Conservation (phyloP, 2,113 vertebrate genomes). For the Junco hyemalis region DNA sequence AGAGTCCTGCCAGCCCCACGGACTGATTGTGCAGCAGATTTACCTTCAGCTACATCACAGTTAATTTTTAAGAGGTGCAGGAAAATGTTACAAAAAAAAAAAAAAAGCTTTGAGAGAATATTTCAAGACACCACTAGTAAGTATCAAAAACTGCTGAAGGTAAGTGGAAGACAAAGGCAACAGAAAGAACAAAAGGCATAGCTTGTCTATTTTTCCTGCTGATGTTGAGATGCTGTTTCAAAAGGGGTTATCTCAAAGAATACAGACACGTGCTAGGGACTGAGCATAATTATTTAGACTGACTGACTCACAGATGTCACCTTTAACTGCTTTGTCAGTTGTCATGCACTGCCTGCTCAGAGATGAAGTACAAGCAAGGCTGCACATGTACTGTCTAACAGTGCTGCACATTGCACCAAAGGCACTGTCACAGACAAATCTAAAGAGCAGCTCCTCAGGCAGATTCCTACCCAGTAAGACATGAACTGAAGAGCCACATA, state of each 20-base stretch:
- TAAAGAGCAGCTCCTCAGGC: background rate
- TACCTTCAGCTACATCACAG: background rate
- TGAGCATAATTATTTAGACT: background rate
- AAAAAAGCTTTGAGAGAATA: background rate
- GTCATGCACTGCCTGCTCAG: background rate
- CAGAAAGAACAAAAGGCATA: background rate
- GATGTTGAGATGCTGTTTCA: background rate
- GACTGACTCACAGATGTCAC: conserved; percentile 26
- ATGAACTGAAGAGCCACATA: background rate
- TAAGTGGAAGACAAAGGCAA: background rate
- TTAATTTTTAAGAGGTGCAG: background rate
- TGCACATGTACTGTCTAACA: background rate
- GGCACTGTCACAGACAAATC: background rate
- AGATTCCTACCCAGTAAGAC: background rate
- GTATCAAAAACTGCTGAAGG: background rate
- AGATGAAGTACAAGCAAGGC: background rate
- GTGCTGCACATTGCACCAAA: background rate
- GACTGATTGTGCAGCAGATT: background rate
- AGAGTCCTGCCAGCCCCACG: background rate
- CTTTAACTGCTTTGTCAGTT: conserved; percentile 32
- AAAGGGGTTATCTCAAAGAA: background rate
- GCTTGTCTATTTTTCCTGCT: background rate
- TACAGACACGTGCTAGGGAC: background rate
- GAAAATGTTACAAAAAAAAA: background rate
- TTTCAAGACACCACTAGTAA: background rate